Percentiles rank a stretch among this genome's conserved stretches.
Evolutionary conservation across 1,140 invertebrate genomes (phyloP).

Genomic region (Ips nitidus): DNA sequence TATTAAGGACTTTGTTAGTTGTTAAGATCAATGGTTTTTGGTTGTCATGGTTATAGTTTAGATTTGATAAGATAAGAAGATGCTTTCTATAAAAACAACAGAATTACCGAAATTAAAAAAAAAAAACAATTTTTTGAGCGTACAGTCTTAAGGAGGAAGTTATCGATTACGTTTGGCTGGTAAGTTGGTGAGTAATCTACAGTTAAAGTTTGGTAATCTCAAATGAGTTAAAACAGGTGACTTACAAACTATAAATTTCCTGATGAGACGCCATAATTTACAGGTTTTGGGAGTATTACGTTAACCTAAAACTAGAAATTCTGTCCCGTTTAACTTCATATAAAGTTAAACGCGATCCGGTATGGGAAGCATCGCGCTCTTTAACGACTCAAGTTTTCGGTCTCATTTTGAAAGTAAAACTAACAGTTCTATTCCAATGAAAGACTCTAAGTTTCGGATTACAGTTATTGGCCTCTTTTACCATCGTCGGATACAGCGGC

Average conservation of each 20-base stretch:
- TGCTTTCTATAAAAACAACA: too few relatives aligned
- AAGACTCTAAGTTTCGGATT: constrained; percentile 43
- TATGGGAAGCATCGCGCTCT: constrained; percentile 31
- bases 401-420: constrained; percentile 45
- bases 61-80: too few relatives aligned
- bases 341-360: constrained; percentile 31
- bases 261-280: constrained; percentile 10
- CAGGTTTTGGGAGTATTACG: constrained; percentile 16
- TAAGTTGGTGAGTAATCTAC: too few relatives aligned
- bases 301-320: constrained; percentile 30
- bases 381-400: constrained; percentile 43
- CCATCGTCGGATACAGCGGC: constrained; percentile 23
- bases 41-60: too few relatives aligned
- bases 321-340: constrained; percentile 28
- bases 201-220: too few relatives aligned
- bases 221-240: too few relatives aligned
- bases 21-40: too few relatives aligned
- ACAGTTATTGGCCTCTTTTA: constrained; percentile 40
- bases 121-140: too few relatives aligned
- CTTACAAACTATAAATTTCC: background rate
- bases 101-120: too few relatives aligned
- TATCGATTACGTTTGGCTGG: too few relatives aligned
- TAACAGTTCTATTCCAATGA: constrained; percentile 43
- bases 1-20: too few relatives aligned
- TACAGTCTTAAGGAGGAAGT: too few relatives aligned